Evolutionary conservation across 1,140 invertebrate genomes (phyloP), one percentile per base, ranked within the genome.

Genomic region (Nasonia longicornis): DNA sequence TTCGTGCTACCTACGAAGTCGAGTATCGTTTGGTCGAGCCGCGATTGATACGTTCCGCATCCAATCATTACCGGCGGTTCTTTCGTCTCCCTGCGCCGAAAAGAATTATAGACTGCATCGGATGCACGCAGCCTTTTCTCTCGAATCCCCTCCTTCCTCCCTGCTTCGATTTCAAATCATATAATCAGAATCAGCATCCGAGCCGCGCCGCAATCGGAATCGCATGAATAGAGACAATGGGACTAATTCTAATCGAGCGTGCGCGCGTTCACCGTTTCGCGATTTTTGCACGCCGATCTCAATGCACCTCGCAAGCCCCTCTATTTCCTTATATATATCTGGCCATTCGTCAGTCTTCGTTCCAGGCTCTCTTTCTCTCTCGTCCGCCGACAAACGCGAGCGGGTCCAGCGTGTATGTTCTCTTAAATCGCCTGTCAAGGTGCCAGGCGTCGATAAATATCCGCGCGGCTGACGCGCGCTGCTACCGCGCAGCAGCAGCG

Each of bases 391-490:
- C 73, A 81, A 81, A 81, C 80, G 80, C 11, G 72, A 35, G 31
- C 52, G 35, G 14, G 16, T 16, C 45, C 42, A 70, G 45, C 66
- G 71, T 82, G 63, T 79, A 79, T 82, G 73, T 83, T 77, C 77
- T 78, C 84, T 85, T 84, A 84, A 86, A 86, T 82, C 81, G 82
- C 69, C 86, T 86, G 85, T 86, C 85, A 86, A 84, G 86, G 80
- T 87, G 85, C 84, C 85, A 85, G 77, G 80, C 77, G 82, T 85
- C 86, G 86, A 87, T 86, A 87, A 87, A 87, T 87, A 86, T 86
- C 84, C 82, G 82, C 77, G 74, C 11, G 76, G 20, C 42, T 74
- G 76, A 79, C 80, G 31, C 80, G 80, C 64, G 80, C 64, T 22
- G 35, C 66, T 80, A 64, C 52, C 31, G 26, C 29, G 29, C 42